Base-by-base conservation (phyloP, 2,888 invertebrate species). In the Drosophila subquinaria region DNA sequence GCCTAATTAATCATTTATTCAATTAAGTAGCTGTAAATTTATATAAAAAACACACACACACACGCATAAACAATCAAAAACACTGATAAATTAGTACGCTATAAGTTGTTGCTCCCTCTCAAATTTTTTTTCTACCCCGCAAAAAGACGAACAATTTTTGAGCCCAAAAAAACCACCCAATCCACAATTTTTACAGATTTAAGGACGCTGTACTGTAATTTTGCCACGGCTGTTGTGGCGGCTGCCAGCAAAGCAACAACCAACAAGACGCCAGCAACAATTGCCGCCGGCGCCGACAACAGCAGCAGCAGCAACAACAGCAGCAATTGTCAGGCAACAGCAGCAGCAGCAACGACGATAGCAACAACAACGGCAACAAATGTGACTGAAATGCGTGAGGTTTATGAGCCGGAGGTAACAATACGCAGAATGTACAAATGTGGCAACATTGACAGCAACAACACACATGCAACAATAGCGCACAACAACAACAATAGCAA, bases 161-260 rank as follows among this genome's bases (percentile, higher is more conserved):
- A 81, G 74, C 55, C 82, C 82, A 88, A 91, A 85, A 90, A 92
- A 82, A 48, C 84, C 86, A 76, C 60, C 68, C 61, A 84, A 84
- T 89, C 89, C 86, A 82, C 76, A 87, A 92, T 93, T 92, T 92
- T 93, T 93, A 74, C 93, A 93, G 93, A 93, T 93, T 91, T 92
- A 89, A 89, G 92, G 92, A 92, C 92, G 79, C 82, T 92, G 85
- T 92, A 92, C 86, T 86, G 86, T 88, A 92, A 91, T 90, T 91
- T 92, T 88, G 92, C 92, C 62, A 89, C 92, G 77, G 92, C 92
- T 81, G 92, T 92, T 77, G 92, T 91, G 62, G 91, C 91, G 57
- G 92, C 90, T 64, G 90, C 88, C 76, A 77, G 75, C 69, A 79
- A 68, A 30, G 75, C 77, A 52, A 55, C 74, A 50, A 40, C 69